Evolutionary conservation across 1,140 invertebrate genomes (phyloP).

Genomic region (Calliphora vicina): DNA sequence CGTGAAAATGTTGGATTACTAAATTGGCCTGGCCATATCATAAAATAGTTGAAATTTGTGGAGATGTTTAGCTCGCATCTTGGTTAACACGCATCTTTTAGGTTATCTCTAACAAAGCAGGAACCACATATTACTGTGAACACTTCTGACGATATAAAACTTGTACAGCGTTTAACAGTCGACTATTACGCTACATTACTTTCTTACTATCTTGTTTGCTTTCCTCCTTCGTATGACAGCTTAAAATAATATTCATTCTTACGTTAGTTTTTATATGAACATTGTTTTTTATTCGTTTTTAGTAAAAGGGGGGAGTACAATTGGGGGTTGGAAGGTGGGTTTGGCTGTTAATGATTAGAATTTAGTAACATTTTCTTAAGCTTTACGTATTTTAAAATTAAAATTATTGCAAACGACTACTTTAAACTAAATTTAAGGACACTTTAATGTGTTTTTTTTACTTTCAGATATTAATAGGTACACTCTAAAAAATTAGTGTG

Average conservation of each 20-base stretch:
- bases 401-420: conserved; percentile 7
- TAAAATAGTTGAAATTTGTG: too few species aligned
- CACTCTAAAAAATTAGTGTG: not conserved
- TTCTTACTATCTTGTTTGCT: not conserved
- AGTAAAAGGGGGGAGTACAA: not conserved
- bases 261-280: not conserved
- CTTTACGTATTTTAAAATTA: not conserved
- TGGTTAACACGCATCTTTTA: too few species aligned
- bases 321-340: not conserved
- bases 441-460: not conserved
- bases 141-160: too few species aligned
- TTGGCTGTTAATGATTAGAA: conserved; percentile 6
- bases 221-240: not conserved
- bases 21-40: too few species aligned
- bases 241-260: not conserved
- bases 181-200: too few species aligned
- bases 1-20: too few species aligned
- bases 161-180: too few species aligned
- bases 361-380: not conserved
- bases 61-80: too few species aligned
- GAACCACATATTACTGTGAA: too few species aligned
- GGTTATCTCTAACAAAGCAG: too few species aligned
- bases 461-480: not conserved
- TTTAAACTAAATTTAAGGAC: not conserved
- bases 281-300: not conserved